Percentiles rank a stretch among this genome's conserved stretches.
phyloP scores from a whole-genome alignment of 1,140 invertebrate species.

The Scaptomyza pallida region DNA sequence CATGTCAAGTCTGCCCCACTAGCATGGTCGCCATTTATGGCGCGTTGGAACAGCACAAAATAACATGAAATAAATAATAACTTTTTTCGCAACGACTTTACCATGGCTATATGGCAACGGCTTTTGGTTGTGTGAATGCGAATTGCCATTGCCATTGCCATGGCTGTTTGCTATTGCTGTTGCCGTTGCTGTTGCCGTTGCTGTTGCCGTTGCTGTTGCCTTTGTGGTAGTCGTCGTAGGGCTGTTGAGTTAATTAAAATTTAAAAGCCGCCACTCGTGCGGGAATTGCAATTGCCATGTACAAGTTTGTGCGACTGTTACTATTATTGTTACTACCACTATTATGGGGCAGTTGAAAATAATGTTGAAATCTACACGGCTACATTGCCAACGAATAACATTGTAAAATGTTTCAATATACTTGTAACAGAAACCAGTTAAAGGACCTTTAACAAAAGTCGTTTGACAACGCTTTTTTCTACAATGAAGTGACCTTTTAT shows the following conservation, averaged over 20 bases:
- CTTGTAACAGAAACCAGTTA: too few species aligned
- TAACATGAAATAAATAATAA: constrained; percentile 83
- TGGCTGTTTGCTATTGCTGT: constrained; percentile 3
- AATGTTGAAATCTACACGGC: constrained; percentile 17
- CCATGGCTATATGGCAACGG: constrained; percentile 18
- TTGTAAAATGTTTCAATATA: too few species aligned
- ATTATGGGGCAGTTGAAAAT: constrained; percentile 19
- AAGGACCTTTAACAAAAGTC: too few species aligned
- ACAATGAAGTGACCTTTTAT: neutral
- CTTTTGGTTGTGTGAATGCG: constrained; percentile 6
- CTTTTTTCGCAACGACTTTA: constrained; percentile 60
- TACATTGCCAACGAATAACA: neutral
- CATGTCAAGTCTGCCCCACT: constrained; percentile 58
- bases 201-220: constrained; percentile 1
- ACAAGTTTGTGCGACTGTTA: constrained; percentile 55
- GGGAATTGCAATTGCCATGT: constrained; percentile 75
- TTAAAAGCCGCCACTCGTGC: constrained; percentile 75
- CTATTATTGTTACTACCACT: constrained; percentile 40
- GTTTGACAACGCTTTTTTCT: too few species aligned
- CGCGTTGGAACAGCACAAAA: constrained; percentile 79
- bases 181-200: constrained; percentile 1
- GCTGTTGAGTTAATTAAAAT: constrained; percentile 76
- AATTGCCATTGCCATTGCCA: neutral
- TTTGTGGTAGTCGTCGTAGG: constrained; percentile 32
- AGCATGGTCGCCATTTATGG: constrained; percentile 53